Conservation (phyloP, 2,113 vertebrate genomes). For the Centropus unirufus region DNA sequence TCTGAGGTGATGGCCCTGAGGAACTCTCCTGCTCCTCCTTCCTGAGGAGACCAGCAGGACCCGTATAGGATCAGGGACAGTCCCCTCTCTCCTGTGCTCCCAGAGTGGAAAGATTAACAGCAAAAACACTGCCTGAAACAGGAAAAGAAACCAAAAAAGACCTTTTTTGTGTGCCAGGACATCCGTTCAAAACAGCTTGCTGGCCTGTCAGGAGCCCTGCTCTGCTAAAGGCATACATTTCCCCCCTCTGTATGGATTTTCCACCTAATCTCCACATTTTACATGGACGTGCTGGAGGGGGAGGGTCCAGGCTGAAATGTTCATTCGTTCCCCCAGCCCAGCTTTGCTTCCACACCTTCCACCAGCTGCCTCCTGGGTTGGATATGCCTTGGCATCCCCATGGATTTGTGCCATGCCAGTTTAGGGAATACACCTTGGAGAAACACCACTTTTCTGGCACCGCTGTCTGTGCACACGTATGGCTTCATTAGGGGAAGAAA, state of each 20-base stretch:
- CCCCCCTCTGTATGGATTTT: conserved; percentile 50
- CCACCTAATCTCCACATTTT: conserved; percentile 57
- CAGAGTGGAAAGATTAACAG: background rate
- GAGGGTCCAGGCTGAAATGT: background rate
- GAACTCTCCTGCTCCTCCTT: background rate
- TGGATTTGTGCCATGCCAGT: background rate
- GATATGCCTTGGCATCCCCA: background rate
- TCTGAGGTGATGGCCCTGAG: background rate
- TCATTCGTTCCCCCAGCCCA: conserved; percentile 13
- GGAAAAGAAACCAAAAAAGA: conserved; percentile 6
- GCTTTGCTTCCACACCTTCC: conserved; percentile 1
- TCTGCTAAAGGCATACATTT: conserved; percentile 63
- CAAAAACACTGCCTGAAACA: background rate
- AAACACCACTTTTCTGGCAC: conserved; percentile 24
- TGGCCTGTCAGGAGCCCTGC: background rate
- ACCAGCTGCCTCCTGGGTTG: background rate
- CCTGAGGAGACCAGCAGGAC: background rate
- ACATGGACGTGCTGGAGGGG: conserved; percentile 10
- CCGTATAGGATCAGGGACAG: background rate
- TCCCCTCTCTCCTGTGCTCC: background rate
- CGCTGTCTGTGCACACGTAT: background rate
- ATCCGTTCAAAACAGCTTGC: conserved; percentile 34
- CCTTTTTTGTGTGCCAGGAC: conserved; percentile 38
- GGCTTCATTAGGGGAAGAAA: background rate
- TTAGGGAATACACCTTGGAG: background rate